Conservation (phyloP, 2,797 vertebrate genomes). For the Tenualosa thibaudeaui region DNA sequence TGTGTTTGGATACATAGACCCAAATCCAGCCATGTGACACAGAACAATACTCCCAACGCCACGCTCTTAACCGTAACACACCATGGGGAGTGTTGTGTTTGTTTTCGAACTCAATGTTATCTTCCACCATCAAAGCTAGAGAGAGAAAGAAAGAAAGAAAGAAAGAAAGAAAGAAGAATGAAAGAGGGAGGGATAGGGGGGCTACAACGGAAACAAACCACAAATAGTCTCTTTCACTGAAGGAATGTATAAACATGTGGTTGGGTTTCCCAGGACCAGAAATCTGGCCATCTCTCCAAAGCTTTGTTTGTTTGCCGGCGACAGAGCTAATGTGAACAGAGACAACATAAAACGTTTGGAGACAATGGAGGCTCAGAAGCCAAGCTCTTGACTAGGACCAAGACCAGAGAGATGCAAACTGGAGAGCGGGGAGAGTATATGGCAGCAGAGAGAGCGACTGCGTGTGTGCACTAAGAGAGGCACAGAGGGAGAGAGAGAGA, state of each 20-base stretch:
- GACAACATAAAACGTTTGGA: slow-evolving; percentile 35
- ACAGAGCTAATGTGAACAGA: slow-evolving; percentile 47
- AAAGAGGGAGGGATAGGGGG: not conserved
- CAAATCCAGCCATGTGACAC: not conserved
- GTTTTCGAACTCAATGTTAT: slow-evolving; percentile 10
- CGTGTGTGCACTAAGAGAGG: not conserved
- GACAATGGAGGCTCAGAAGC: slow-evolving; percentile 12
- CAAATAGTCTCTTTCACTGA: slow-evolving; percentile 64
- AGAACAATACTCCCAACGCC: slow-evolving; percentile 2
- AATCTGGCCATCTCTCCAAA: slow-evolving; percentile 57
- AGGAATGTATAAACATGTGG: slow-evolving; percentile 70
- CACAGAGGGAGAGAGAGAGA: not conserved
- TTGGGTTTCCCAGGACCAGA: slow-evolving; percentile 58
- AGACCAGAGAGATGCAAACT: not conserved
- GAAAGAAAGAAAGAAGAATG: slow-evolving; percentile 23
- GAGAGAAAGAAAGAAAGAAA: slow-evolving; percentile 28
- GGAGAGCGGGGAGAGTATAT: not conserved
- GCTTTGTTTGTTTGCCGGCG: slow-evolving; percentile 60
- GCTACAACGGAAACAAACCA: slow-evolving; percentile 51
- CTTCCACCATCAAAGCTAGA: not conserved
- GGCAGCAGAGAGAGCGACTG: not conserved
- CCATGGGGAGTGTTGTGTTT: not conserved
- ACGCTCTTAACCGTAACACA: not conserved
- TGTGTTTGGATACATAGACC: not conserved
- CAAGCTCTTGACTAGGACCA: slow-evolving; percentile 8